Percentiles rank a stretch among this genome's conserved stretches.
Conservation (phyloP, 2,113 vertebrate species). For the Helogale parvula region DNA sequence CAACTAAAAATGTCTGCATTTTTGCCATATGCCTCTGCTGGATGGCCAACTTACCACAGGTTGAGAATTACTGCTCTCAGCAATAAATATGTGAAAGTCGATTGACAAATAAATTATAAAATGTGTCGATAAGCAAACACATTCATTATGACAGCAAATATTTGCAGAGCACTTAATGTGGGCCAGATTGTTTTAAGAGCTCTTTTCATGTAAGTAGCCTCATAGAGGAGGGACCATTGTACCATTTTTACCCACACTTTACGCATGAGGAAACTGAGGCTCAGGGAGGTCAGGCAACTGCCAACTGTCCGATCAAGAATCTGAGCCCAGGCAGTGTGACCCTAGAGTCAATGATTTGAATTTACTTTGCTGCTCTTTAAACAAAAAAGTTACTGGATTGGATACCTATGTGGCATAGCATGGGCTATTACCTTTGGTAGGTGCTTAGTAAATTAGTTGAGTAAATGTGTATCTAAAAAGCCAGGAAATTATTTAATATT, state of each 20-base stretch:
- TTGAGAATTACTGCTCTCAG: not conserved
- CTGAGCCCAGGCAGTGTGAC: not conserved
- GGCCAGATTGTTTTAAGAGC: not conserved
- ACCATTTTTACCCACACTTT: not conserved
- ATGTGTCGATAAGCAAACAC: constrained; percentile 42
- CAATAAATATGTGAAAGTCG: not conserved
- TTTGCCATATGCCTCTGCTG: not conserved
- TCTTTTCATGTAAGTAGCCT: not conserved
- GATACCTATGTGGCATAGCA: not conserved
- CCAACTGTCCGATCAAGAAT: not conserved
- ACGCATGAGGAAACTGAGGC: not conserved
- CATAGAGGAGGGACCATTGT: not conserved
- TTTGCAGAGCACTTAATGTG: not conserved
- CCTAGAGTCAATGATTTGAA: not conserved
- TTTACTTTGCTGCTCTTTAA: not conserved
- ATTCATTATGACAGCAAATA: not conserved
- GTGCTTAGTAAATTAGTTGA: not conserved
- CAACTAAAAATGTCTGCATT: not conserved
- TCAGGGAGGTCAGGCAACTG: not conserved
- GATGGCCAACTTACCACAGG: not conserved
- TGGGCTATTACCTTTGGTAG: not conserved
- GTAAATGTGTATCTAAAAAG: not conserved
- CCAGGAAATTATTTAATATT: not conserved
- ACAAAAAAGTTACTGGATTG: not conserved
- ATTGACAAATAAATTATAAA: constrained; percentile 40